These are phyloP conservation scores for Odontocolon sp. DNA, from an alignment of 2,888 invertebrate species.

Conservation along the genomic window DNA sequence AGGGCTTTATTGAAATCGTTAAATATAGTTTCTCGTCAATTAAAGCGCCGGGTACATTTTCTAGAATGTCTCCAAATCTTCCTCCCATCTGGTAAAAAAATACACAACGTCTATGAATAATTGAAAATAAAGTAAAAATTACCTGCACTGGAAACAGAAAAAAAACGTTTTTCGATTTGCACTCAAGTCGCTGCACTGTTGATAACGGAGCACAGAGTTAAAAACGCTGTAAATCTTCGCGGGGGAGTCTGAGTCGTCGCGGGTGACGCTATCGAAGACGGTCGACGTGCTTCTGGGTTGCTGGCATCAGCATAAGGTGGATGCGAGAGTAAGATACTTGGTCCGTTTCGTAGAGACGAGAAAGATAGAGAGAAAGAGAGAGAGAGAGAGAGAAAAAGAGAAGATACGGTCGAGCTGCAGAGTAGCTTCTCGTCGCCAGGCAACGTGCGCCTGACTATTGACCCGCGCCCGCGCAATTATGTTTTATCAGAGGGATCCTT, in stretches of 20 bases:
- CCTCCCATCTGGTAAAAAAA: neutral
- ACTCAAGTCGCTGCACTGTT: neutral
- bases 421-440: constrained; percentile 69
- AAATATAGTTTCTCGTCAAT: constrained; percentile 45
- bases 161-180: neutral
- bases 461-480: constrained; percentile 79
- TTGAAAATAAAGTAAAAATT: neutral
- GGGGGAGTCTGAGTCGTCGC: neutral
- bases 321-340: constrained; percentile 25
- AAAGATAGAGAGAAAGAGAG: constrained; percentile 35
- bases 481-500: constrained; percentile 68
- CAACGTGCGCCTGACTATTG: constrained; percentile 76
- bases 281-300: constrained; percentile 41
- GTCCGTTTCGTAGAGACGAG: constrained; percentile 28
- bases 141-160: constrained; percentile 33
- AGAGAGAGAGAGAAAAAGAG: constrained; percentile 38
- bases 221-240: neutral
- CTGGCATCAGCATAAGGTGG: constrained; percentile 27
- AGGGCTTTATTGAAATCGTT: constrained; percentile 45
- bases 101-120: neutral
- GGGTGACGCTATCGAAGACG: constrained; percentile 36
- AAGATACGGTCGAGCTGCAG: constrained; percentile 33
- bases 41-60: constrained; percentile 17
- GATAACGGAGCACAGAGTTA: neutral
- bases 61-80: neutral